phyloP scores from a whole-genome alignment of 2,797 vertebrate species.

The Strix occidentalis region DNA sequence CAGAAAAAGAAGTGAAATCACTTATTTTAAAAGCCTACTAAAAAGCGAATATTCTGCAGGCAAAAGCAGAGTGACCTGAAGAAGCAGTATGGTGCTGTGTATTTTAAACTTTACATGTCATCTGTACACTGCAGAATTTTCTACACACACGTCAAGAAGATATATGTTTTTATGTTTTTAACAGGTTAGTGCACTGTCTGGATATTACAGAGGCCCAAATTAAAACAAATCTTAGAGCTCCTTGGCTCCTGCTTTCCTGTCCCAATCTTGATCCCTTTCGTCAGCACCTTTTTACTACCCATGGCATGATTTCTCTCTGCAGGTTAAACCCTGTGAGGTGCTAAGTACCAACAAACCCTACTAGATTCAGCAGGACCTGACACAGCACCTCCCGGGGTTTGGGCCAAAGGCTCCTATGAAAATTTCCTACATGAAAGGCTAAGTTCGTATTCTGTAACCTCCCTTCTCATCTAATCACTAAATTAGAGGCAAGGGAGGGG shows the following conservation, averaged over 20 bases:
- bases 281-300: background rate
- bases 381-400: background rate
- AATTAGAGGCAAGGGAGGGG: background rate
- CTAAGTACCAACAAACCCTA: background rate
- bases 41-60: background rate
- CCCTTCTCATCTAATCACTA: constrained; percentile 16
- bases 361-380: background rate
- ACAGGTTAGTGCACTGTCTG: background rate
- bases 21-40: background rate
- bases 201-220: background rate
- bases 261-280: background rate
- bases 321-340: background rate
- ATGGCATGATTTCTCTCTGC: background rate
- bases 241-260: background rate
- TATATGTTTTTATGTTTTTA: background rate
- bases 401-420: background rate
- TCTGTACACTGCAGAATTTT: background rate
- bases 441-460: background rate
- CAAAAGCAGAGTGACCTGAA: background rate
- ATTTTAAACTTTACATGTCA: background rate
- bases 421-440: background rate
- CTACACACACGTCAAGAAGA: background rate
- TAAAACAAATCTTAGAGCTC: background rate
- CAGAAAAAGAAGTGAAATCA: background rate
- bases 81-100: background rate